Conservation (phyloP, 2,113 vertebrate genomes). For the Amazona guildingii region DNA sequence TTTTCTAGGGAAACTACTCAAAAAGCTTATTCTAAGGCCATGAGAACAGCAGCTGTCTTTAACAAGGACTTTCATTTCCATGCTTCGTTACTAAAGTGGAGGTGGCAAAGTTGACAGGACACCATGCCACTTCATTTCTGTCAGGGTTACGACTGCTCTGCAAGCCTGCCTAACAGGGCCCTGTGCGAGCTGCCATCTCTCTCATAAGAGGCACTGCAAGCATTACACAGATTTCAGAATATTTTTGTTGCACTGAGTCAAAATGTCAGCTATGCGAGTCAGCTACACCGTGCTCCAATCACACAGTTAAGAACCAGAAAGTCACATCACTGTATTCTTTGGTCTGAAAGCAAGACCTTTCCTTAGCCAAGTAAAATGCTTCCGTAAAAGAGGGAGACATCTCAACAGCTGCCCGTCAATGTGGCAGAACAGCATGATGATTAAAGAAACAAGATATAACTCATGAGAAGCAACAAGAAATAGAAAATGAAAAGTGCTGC, state of each 20-base stretch:
- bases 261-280: constrained; percentile 49
- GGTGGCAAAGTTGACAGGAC: neutral
- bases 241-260: constrained; percentile 49
- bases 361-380: neutral
- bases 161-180: neutral
- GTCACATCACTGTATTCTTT: neutral
- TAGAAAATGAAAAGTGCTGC: neutral
- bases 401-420: neutral
- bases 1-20: neutral
- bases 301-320: neutral
- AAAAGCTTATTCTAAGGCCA: neutral
- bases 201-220: neutral
- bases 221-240: constrained; percentile 26
- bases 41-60: neutral
- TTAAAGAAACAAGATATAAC: constrained; percentile 9
- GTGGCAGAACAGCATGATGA: neutral
- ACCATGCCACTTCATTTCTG: neutral
- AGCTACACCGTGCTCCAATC: constrained; percentile 36
- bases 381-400: neutral
- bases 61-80: neutral
- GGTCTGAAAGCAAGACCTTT: constrained; percentile 39
- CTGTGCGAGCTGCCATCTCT: neutral
- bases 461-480: neutral
- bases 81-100: neutral
- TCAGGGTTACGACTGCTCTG: neutral